phyloP scores from a whole-genome alignment of 2,888 invertebrate genomes.

The Herminia tarsipennalis region DNA sequence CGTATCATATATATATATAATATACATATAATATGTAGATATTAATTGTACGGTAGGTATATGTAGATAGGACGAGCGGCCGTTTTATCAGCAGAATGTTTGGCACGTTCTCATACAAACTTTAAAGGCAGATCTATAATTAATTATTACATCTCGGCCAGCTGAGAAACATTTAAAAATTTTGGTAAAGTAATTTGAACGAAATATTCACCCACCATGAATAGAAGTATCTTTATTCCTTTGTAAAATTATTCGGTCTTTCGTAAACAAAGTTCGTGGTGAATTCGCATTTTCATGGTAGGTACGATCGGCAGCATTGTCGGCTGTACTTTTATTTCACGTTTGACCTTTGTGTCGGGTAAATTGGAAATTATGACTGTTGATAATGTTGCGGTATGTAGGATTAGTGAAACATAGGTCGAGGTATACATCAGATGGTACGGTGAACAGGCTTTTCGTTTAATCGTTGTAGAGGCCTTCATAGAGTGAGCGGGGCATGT shows the following conservation, averaged over 20 bases:
- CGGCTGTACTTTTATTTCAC: too few species aligned
- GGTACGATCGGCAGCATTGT: constrained; percentile 22
- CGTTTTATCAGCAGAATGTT: too few species aligned
- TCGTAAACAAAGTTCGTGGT: constrained; percentile 22
- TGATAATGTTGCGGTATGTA: constrained; percentile 10
- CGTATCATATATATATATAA: too few species aligned
- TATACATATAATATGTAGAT: too few species aligned
- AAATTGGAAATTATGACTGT: constrained; percentile 25
- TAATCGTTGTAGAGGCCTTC: constrained; percentile 89
- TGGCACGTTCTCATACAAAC: too few species aligned
- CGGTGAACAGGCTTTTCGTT: constrained; percentile 38
- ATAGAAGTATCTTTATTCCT: constrained; percentile 6
- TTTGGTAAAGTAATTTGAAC: constrained; percentile 5
- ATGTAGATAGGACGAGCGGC: too few species aligned
- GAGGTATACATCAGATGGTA: constrained; percentile 28
- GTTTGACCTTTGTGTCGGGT: constrained; percentile 25
- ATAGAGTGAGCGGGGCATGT: constrained; percentile 92
- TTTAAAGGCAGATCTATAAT: constrained; percentile 9
- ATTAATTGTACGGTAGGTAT: too few species aligned
- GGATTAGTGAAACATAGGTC: constrained; percentile 26
- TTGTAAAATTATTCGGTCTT: constrained; percentile 15
- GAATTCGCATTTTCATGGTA: constrained; percentile 29
- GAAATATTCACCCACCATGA: constrained; percentile 9
- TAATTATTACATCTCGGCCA: not conserved
- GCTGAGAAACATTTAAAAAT: not conserved